Base-by-base conservation (phyloP, 2,113 vertebrate species). In the Serilophus lunatus region DNA sequence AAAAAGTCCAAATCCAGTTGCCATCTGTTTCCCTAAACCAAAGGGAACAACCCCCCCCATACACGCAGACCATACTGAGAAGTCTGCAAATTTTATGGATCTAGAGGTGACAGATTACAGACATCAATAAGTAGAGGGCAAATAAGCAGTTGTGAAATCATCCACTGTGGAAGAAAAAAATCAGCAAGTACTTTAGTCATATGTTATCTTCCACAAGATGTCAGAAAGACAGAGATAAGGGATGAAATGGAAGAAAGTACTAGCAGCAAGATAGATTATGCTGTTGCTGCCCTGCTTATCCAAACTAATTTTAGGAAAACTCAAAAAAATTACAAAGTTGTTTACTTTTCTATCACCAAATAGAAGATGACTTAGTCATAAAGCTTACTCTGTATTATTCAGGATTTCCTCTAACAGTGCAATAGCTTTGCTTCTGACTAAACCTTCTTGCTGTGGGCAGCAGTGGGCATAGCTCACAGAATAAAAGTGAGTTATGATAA, bases 1-100 rank as follows among this genome's bases (percentile, higher is more conserved):
- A 94, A 56, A 36, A 94, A 86, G 71, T 83, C 82, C 85, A 88
- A 93, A 86, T 56, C 56, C 70, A 68, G 44, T 85, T 95, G 59
- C 76, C 85, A 91, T 86, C 85, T 97, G 82, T 71, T 95, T 92
- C 68, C 44, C 64, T 90, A 88, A 93, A 95, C 76, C 64, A 82
- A 61, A 90, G 31, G 24, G 60, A 94, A 84, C 26, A 75, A 83
- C 78, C 2, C 0, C 26, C 14, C 28, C 19, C 47, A 25, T 24
- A 38, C 45, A 74, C 0, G 7, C 60, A 94, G 76, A 92, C 44
- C 28, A 4, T 66, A 86, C 80, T 90, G 88, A 75, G 64, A 86
- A 92, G 76, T 64, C 93, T 92, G 65, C n/a, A 93, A 60, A 86
- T 76, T 64, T 70, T 56, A 83, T 31, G 31, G 47, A 77, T 78